These are phyloP conservation scores for Squalus acanthias DNA, from an alignment of 2,797 vertebrate genomes.

Conservation along the genomic window DNA sequence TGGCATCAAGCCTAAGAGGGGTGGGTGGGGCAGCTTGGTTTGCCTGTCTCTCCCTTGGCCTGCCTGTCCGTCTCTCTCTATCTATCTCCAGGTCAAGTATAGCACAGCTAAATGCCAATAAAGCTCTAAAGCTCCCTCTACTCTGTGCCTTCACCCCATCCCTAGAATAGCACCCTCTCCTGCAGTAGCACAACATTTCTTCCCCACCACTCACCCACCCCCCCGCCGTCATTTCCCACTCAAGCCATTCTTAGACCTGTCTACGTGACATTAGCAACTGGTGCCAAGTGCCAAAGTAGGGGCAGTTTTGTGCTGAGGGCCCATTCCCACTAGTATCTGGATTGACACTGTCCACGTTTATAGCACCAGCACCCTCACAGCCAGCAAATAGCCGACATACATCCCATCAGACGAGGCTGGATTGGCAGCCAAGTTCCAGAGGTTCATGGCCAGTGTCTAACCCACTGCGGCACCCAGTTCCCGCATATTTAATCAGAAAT, in stretches of 20 bases:
- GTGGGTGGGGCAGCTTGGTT: background rate
- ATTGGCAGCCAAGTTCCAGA: background rate
- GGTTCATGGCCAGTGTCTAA: background rate
- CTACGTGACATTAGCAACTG: background rate
- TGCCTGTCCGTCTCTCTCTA: background rate
- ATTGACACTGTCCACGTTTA: background rate
- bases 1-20: background rate
- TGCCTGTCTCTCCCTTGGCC: background rate
- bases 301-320: background rate
- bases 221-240: background rate
- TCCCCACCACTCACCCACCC: no score
- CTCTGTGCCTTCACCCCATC: background rate
- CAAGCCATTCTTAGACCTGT: background rate
- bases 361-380: background rate
- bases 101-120: background rate
- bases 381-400: background rate
- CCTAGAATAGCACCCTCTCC: background rate
- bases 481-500: background rate
- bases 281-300: background rate
- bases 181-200: background rate
- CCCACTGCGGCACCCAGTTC: background rate
- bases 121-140: background rate
- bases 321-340: background rate
- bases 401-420: background rate
- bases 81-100: background rate